phyloP scores from a whole-genome alignment of 53 echinoderm and acorn worm species.

The Pentamera pediparva region DNA sequence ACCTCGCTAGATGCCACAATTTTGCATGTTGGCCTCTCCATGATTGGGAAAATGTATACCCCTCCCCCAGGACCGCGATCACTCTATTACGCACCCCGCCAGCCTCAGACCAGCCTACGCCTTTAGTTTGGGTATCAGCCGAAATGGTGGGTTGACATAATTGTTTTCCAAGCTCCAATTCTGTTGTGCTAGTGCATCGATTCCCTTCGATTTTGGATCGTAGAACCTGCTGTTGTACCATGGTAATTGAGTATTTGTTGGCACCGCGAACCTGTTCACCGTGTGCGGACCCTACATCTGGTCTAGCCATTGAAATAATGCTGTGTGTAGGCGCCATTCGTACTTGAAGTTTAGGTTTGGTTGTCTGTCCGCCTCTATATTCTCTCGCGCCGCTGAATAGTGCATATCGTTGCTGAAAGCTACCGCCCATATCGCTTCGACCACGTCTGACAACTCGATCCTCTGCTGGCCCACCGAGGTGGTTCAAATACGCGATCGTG shows the following conservation, averaged over 20 bases:
- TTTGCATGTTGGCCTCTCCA: too few species aligned
- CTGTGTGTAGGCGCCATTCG: slow-evolving; percentile 28
- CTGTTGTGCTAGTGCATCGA: slow-evolving; percentile 40
- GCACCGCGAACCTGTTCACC: slow-evolving; percentile 19
- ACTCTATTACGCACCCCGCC: too few species aligned
- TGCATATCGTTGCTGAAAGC: slow-evolving; percentile 10
- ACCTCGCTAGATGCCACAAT: too few species aligned
- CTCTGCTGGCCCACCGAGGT: slow-evolving; percentile 5
- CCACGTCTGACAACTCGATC: slow-evolving; percentile 14
- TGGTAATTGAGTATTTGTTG: background rate
- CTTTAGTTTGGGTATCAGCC: slow-evolving; percentile 2
- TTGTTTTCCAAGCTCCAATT: slow-evolving; percentile 37
- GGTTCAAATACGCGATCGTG: slow-evolving; percentile 19
- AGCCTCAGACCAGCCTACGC: too few species aligned
- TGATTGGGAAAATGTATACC: too few species aligned
- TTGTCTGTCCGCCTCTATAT: slow-evolving; percentile 27
- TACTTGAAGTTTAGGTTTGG: slow-evolving; percentile 4
- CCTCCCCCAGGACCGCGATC: too few species aligned
- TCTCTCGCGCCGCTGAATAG: background rate
- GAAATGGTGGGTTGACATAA: slow-evolving; percentile 40
- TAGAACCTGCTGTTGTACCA: slow-evolving; percentile 42
- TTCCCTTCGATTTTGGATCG: slow-evolving; percentile 37
- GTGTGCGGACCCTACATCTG: slow-evolving; percentile 39
- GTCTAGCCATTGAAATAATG: slow-evolving; percentile 26
- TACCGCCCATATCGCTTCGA: slow-evolving; percentile 24